Conservation (phyloP, 1,140 invertebrate species). For the Phymorhynchus buccinoides region DNA sequence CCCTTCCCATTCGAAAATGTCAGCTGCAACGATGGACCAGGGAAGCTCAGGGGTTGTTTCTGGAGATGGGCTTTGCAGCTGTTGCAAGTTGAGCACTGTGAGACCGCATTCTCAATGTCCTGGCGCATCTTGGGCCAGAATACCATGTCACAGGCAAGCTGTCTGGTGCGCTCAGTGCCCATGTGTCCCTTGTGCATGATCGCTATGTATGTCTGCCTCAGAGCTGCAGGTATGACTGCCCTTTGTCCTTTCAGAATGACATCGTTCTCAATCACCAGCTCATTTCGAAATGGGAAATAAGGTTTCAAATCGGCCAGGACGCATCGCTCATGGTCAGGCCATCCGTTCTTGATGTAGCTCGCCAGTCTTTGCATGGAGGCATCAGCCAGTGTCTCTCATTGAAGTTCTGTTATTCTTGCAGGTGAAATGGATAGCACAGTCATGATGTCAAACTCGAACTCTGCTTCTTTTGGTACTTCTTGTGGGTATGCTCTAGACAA, state of each 20-base stretch:
- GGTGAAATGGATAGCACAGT: neutral
- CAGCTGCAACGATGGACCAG: no score
- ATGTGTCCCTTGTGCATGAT: conserved; percentile 25
- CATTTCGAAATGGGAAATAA: neutral
- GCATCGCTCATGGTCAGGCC: neutral
- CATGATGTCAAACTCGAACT: neutral
- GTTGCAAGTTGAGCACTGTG: no score
- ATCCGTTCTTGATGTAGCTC: neutral
- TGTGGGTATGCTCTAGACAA: conserved; percentile 28
- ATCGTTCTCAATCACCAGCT: neutral
- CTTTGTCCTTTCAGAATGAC: conserved; percentile 1
- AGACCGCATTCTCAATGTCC: no score
- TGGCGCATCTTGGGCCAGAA: no score
- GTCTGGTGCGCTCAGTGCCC: no score
- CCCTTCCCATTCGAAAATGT: no score
- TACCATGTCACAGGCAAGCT: no score
- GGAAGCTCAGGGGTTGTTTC: no score
- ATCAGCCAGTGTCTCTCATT: neutral
- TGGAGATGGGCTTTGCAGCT: no score
- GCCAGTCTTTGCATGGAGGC: neutral
- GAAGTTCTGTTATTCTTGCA: neutral
- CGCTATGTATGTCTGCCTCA: neutral
- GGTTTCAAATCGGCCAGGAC: neutral
- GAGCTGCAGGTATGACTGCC: neutral
- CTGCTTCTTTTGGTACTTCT: neutral